phyloP scores from a whole-genome alignment of 2,113 vertebrate genomes.

The Zingel zingel region DNA sequence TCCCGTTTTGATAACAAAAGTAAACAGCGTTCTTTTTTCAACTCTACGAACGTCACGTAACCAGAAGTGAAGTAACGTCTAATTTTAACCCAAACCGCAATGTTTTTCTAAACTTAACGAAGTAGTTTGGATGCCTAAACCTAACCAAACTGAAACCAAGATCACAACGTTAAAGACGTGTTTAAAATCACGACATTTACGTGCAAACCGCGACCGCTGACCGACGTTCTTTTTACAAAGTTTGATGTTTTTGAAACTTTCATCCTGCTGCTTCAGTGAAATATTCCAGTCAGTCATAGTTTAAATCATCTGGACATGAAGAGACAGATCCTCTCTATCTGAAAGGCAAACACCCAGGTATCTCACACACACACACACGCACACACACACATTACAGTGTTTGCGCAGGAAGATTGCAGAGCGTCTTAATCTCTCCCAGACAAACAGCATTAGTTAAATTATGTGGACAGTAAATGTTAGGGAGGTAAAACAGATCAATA shows the following conservation, averaged over 20 bases:
- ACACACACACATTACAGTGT: conserved; percentile 26
- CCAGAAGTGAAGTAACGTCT: no score
- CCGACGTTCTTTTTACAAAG: no score
- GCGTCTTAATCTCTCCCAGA: conserved; percentile 27
- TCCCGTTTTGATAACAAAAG: no score
- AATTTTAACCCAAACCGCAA: no score
- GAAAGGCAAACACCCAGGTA: conserved; percentile 23
- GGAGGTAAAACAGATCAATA: conserved; percentile 11
- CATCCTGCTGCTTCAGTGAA: not conserved
- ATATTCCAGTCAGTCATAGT: not conserved
- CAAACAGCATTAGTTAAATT: conserved; percentile 48
- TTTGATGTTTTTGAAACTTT: not conserved
- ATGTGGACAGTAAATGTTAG: conserved; percentile 40
- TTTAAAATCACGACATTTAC: no score
- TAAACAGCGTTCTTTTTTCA: no score
- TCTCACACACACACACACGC: conserved; percentile 23
- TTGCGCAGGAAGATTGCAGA: conserved; percentile 38
- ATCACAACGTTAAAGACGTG: no score
- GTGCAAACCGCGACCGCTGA: no score
- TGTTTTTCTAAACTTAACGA: no score
- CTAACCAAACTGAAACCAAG: no score
- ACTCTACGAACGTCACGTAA: no score
- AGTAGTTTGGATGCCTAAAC: no score
- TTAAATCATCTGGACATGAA: not conserved
- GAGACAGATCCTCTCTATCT: conserved; percentile 5